A percentile compares a stretch with the other conserved stretches of the same genome.
These are phyloP conservation scores for Vesta saturnalis DNA, from an alignment of 2,888 invertebrate species.

Conservation along the genomic window DNA sequence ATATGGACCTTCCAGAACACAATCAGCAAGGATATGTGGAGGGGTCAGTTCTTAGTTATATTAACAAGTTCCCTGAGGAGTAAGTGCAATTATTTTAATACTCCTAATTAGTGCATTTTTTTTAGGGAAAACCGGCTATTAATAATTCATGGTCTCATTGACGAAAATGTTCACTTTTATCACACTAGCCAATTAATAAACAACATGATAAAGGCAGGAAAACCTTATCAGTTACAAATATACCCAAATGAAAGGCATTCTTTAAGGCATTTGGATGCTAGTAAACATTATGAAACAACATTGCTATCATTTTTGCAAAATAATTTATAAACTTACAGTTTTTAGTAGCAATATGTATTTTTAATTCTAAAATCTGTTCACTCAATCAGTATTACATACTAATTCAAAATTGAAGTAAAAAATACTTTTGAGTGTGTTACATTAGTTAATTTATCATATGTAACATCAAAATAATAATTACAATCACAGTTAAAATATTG, in stretches of 20 bases:
- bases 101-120: constrained; percentile 38
- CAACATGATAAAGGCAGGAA: constrained; percentile 90
- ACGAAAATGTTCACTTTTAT: constrained; percentile 98
- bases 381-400: constrained; percentile 19
- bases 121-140: constrained; percentile 85
- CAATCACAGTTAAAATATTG: too few relatives aligned
- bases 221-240: constrained; percentile 94
- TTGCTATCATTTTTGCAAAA: constrained; percentile 91
- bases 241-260: constrained; percentile 98
- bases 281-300: constrained; percentile 96
- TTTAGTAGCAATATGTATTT: constrained; percentile 14
- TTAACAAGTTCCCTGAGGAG: constrained; percentile 92
- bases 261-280: constrained; percentile 90
- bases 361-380: constrained; percentile 2
- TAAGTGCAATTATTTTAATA: constrained; percentile 65
- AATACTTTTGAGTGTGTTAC: not conserved
- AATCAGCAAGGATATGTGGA: constrained; percentile 83
- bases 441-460: not conserved
- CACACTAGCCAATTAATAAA: constrained; percentile 94
- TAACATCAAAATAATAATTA: not conserved
- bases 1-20: constrained; percentile 87
- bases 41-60: constrained; percentile 86
- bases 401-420: constrained; percentile 5
- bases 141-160: constrained; percentile 96
- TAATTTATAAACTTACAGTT: constrained; percentile 66